These are phyloP conservation scores for Glossosoma conforme DNA, from an alignment of 1,140 invertebrate genomes.

Conservation along the genomic window DNA sequence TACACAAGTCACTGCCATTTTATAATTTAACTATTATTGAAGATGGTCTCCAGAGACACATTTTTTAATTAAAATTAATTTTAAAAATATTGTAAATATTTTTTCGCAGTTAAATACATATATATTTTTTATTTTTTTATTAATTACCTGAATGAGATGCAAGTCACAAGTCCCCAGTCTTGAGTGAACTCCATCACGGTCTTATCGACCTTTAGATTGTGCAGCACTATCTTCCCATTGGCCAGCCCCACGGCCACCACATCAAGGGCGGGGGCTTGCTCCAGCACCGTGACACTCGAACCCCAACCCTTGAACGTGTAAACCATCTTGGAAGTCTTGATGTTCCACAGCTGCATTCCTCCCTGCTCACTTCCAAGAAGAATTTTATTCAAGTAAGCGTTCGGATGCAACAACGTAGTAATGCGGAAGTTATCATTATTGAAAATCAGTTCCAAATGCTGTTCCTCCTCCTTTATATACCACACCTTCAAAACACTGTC, in stretches of 20 bases:
- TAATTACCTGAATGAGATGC: constrained; percentile 79
- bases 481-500: constrained; percentile 74
- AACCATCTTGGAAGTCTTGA: constrained; percentile 73
- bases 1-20: too few relatives aligned
- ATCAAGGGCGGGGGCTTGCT: constrained; percentile 85
- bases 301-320: constrained; percentile 79
- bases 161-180: constrained; percentile 86
- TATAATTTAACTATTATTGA: too few relatives aligned
- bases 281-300: constrained; percentile 63
- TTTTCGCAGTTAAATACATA: too few relatives aligned
- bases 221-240: constrained; percentile 77
- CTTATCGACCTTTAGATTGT: constrained; percentile 86
- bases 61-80: too few relatives aligned
- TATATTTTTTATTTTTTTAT: too few relatives aligned
- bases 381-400: constrained; percentile 92
- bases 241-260: constrained; percentile 82
- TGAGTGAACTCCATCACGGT: constrained; percentile 82
- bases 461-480: constrained; percentile 73
- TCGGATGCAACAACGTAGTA: constrained; percentile 78
- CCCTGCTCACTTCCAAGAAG: constrained; percentile 90
- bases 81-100: too few relatives aligned
- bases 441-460: constrained; percentile 67
- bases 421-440: constrained; percentile 69
- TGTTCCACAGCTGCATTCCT: constrained; percentile 84
- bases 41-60: too few relatives aligned